A percentile compares a stretch with the other conserved stretches of the same genome.
Conservation (phyloP, 2,888 invertebrate species). For the Noctua janthe region DNA sequence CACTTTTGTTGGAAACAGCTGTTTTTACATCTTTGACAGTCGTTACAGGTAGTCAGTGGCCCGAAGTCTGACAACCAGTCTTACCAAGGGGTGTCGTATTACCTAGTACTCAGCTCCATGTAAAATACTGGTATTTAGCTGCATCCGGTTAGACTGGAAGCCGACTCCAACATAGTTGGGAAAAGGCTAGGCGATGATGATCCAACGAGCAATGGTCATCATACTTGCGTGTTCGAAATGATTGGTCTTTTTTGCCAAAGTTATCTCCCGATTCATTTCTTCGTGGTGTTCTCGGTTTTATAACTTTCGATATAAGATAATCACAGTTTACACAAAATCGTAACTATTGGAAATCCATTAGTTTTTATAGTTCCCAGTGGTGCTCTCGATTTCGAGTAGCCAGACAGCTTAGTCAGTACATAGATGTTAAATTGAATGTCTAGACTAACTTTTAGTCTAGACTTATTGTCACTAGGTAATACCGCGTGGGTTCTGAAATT, state of each 20-base stretch:
- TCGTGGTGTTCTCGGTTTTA: not conserved
- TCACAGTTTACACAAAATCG: constrained; percentile 13
- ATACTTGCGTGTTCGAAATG: too few species aligned
- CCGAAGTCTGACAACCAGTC: too few species aligned
- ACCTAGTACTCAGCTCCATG: too few species aligned
- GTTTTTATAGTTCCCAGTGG: constrained; percentile 44
- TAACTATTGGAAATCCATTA: constrained; percentile 48
- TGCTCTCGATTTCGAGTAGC: constrained; percentile 14
- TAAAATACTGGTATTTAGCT: too few species aligned
- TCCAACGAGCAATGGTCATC: too few species aligned
- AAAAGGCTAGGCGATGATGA: too few species aligned
- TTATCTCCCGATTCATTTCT: not conserved
- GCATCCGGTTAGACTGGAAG: too few species aligned
- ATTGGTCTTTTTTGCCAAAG: not conserved
- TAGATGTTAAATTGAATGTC: constrained; percentile 42
- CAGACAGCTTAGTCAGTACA: constrained; percentile 38
- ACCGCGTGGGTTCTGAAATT: not conserved
- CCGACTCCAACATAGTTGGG: too few species aligned
- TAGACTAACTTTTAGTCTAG: constrained; percentile 49
- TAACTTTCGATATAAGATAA: not conserved
- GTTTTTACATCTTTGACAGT: too few species aligned
- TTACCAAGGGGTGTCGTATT: too few species aligned
- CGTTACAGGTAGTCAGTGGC: too few species aligned
- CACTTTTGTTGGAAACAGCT: too few species aligned
- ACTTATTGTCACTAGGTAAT: not conserved